These are phyloP conservation scores for Gadopsis marmoratus DNA, from an alignment of 2,797 vertebrate genomes.

Conservation along the genomic window DNA sequence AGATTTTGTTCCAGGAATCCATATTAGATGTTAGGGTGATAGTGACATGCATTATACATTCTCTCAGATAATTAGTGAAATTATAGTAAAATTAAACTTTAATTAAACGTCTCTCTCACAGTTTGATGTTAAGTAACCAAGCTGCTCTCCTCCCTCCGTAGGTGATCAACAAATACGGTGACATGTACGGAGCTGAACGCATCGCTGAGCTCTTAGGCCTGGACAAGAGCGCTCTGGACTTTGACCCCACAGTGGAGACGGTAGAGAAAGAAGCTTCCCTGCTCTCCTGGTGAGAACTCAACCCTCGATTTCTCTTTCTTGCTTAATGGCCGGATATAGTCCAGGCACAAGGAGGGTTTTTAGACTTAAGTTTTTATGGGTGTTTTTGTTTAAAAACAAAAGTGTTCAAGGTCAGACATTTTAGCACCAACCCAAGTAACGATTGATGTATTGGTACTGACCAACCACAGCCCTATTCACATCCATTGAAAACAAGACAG, in stretches of 20 bases:
- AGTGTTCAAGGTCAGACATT: background rate
- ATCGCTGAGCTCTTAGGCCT: slow-evolving; percentile 97
- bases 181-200: slow-evolving; percentile 95
- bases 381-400: background rate
- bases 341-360: background rate
- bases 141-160: slow-evolving; percentile 61
- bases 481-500: background rate
- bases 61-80: background rate
- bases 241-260: slow-evolving; percentile 93
- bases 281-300: slow-evolving; percentile 91
- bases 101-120: background rate
- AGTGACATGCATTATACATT: background rate
- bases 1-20: background rate
- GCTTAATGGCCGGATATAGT: background rate
- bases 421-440: background rate
- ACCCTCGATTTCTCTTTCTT: background rate
- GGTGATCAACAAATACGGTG: slow-evolving; percentile 99
- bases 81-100: background rate
- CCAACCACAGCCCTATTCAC: background rate
- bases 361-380: background rate
- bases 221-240: slow-evolving; percentile 97
- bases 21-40: background rate
- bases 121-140: background rate
- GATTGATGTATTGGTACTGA: background rate
- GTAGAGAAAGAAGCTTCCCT: slow-evolving; percentile 93